phyloP scores from a whole-genome alignment of 2,113 vertebrate species.

The Emydura subglobosa region DNA sequence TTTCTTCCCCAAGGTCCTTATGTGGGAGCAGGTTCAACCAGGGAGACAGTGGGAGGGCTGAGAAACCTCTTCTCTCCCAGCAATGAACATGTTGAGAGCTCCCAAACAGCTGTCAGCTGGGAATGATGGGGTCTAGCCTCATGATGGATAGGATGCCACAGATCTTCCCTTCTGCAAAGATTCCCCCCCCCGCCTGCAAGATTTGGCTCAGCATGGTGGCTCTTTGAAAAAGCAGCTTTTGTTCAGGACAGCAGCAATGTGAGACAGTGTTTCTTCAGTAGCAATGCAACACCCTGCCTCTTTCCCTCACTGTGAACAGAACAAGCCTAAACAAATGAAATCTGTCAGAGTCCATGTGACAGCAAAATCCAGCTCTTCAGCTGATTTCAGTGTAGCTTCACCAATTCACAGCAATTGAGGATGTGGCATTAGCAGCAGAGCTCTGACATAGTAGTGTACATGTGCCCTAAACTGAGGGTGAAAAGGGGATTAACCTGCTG shows the following conservation, averaged over 20 bases:
- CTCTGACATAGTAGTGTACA: not conserved
- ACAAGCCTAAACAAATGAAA: not conserved
- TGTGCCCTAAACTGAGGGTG: not conserved
- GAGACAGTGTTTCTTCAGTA: not conserved
- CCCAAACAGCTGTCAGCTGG: not conserved
- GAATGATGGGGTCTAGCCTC: not conserved
- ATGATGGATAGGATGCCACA: not conserved
- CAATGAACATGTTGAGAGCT: not conserved
- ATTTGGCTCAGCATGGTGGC: not conserved
- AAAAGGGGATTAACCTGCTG: not conserved
- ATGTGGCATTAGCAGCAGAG: not conserved
- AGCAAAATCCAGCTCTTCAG: not conserved
- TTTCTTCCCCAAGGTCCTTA: not conserved
- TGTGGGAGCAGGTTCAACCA: not conserved
- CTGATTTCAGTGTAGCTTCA: not conserved
- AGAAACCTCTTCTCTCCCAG: not conserved
- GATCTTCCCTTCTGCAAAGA: not conserved
- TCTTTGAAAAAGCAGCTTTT: not conserved
- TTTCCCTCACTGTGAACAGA: not conserved
- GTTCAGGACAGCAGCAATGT: too few relatives aligned
- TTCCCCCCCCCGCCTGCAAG: not conserved
- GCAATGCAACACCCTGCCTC: not conserved
- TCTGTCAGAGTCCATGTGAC: not conserved
- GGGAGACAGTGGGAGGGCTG: not conserved
- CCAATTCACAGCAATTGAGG: not conserved